These are phyloP conservation scores for Panthera uncia DNA, from an alignment of 2,113 vertebrate species.

Conservation along the genomic window DNA sequence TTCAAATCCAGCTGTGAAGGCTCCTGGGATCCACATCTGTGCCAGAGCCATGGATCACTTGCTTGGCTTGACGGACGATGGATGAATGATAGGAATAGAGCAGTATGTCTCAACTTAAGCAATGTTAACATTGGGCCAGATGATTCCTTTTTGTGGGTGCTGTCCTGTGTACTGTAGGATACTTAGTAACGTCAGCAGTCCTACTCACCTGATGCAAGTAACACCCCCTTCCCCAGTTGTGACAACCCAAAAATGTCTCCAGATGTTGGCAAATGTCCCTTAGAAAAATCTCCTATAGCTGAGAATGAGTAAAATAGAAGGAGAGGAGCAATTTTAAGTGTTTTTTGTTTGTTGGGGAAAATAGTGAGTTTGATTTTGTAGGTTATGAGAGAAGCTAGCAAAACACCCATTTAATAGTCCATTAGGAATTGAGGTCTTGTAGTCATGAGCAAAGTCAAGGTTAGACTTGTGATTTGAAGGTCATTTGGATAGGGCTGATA, in stretches of 20 bases:
- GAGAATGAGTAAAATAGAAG: neutral
- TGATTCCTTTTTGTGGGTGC: neutral
- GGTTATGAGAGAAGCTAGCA: neutral
- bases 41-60: neutral
- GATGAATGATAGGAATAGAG: neutral
- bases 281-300: neutral
- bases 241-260: neutral
- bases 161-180: neutral
- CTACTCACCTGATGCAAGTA: neutral
- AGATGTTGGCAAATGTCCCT: neutral
- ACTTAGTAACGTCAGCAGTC: neutral
- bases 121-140: neutral
- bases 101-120: neutral
- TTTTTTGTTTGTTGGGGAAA: neutral
- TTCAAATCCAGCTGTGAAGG: neutral
- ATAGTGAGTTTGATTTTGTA: neutral
- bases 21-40: neutral
- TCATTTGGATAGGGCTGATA: neutral
- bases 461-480: neutral
- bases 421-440: neutral
- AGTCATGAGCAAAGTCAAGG: neutral
- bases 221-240: neutral
- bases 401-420: neutral
- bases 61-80: neutral
- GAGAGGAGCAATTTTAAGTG: neutral